phyloP scores from a whole-genome alignment of 1,140 invertebrate genomes.

The Cydia splendana region DNA sequence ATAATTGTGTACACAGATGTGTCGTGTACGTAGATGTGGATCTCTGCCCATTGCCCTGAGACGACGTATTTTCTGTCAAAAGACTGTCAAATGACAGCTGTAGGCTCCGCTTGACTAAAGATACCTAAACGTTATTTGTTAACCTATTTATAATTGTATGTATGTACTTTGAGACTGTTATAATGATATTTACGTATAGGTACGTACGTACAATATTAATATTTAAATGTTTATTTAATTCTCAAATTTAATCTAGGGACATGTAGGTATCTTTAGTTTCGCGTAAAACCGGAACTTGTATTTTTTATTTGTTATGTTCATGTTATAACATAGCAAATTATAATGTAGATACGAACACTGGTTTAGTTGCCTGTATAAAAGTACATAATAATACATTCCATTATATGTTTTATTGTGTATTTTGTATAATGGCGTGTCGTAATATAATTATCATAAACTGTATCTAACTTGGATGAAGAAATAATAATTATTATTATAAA shows the following conservation, averaged over 20 bases:
- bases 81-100: constrained; percentile 9
- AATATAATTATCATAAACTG: constrained; percentile 70
- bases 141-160: constrained; percentile 78
- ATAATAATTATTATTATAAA: constrained; percentile 74
- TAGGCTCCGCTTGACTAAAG: constrained; percentile 41
- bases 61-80: neutral
- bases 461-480: constrained; percentile 74
- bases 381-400: constrained; percentile 50
- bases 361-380: constrained; percentile 45
- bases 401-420: constrained; percentile 49
- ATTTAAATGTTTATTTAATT: constrained; percentile 77
- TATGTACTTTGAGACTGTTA: constrained; percentile 79
- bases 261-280: constrained; percentile 55
- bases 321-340: constrained; percentile 45
- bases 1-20: constrained; percentile 13
- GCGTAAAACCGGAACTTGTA: constrained; percentile 50
- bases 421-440: constrained; percentile 52
- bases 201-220: constrained; percentile 75
- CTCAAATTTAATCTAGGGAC: constrained; percentile 54
- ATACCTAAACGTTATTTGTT: constrained; percentile 64
- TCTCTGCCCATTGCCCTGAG: constrained; percentile 9
- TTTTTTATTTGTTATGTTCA: constrained; percentile 46
- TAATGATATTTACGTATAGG: constrained; percentile 73
- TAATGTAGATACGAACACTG: constrained; percentile 54
- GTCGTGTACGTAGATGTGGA: neutral